Percentiles rank a stretch among this genome's conserved stretches.
Evolutionary conservation across 2,797 vertebrate genomes (phyloP).

Genomic region (Sarcophilus harrisii): DNA sequence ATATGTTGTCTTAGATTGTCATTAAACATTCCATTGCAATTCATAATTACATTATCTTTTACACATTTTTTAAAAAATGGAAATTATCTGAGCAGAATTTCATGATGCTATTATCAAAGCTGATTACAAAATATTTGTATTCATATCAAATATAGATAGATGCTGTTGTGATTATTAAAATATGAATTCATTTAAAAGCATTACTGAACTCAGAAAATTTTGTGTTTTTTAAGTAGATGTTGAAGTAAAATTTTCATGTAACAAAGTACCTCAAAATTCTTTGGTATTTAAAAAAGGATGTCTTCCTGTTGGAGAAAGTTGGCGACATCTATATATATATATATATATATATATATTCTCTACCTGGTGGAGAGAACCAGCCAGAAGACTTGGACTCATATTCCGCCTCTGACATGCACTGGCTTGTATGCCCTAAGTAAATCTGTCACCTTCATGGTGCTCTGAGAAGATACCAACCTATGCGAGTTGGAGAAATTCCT

Average conservation of each 20-base stretch:
- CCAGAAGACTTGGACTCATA: too few relatives aligned
- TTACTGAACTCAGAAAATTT: background rate
- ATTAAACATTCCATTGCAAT: constrained; percentile 29
- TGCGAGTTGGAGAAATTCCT: too few relatives aligned
- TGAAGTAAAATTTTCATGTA: background rate
- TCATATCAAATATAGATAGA: constrained; percentile 3
- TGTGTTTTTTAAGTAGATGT: background rate
- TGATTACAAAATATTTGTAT: constrained; percentile 10
- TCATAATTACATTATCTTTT: background rate
- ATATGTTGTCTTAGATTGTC: constrained; percentile 9
- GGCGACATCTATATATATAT: too few relatives aligned
- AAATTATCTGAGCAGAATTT: constrained; percentile 28
- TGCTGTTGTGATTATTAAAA: background rate
- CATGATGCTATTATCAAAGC: constrained; percentile 6
- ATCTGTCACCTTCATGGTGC: too few relatives aligned
- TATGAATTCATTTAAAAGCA: background rate
- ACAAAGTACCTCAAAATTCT: background rate
- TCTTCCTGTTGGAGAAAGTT: background rate
- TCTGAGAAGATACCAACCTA: too few relatives aligned
- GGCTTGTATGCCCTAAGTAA: too few relatives aligned
- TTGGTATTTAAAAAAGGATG: background rate
- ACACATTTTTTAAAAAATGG: constrained; percentile 37
- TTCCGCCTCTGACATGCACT: too few relatives aligned
- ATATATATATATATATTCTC: too few relatives aligned
- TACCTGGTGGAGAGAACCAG: too few relatives aligned